Percentiles rank a stretch among this genome's conserved stretches.
Conservation (phyloP, 1,140 invertebrate genomes). For the Melanaphis sacchari region DNA sequence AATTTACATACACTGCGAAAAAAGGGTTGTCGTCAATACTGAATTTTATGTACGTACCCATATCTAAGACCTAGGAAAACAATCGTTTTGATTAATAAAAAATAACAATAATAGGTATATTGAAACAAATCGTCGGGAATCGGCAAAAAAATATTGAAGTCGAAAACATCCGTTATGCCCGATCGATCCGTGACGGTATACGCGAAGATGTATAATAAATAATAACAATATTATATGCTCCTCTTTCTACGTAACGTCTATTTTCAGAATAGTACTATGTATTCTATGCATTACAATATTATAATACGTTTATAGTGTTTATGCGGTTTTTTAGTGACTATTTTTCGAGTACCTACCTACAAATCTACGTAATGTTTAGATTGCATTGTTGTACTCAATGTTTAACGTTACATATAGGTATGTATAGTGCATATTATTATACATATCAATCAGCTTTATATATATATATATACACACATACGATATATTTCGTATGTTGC, state of each 20-base stretch:
- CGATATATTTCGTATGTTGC: neutral
- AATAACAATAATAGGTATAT: neutral
- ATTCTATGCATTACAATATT: neutral
- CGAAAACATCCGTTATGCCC: neutral
- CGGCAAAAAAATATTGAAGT: neutral
- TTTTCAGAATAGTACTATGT: neutral
- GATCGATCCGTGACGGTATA: neutral
- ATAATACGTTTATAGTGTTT: neutral
- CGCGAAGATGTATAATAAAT: no score
- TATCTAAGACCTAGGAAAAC: no score
- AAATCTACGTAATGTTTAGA: neutral
- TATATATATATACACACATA: no score
- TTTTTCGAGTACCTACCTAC: neutral
- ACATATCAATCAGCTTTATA: no score
- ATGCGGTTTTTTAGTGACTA: neutral
- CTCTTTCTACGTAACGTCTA: neutral
- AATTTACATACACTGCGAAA: neutral
- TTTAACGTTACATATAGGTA: neutral
- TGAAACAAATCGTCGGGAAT: neutral
- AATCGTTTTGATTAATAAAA: neutral
- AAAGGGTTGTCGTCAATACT: neutral
- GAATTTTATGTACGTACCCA: no score
- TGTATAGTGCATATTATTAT: no score
- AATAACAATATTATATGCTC: neutral
- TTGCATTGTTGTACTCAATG: neutral